Conservation (phyloP, 2,797 vertebrate species). For the Capromys pilorides region DNA sequence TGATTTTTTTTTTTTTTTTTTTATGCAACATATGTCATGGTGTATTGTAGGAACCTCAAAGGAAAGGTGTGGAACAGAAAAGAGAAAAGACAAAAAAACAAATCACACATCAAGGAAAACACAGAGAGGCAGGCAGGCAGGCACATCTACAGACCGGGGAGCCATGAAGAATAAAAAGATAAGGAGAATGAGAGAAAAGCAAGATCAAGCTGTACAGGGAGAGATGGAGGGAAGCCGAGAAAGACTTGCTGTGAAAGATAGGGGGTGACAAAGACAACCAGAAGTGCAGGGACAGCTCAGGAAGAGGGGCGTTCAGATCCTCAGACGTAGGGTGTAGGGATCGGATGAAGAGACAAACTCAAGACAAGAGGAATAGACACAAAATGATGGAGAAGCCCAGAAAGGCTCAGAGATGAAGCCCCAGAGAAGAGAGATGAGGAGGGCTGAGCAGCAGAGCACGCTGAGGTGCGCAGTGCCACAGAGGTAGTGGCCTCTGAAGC, state of each 20-base stretch:
- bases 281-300: neutral
- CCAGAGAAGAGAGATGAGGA: neutral
- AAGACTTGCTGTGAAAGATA: neutral
- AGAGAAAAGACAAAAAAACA: neutral
- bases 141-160: neutral
- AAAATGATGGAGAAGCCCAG: neutral
- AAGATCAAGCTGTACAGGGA: neutral
- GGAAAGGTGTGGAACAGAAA: neutral
- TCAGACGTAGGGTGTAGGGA: neutral
- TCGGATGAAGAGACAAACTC: neutral
- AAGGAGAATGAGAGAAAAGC: neutral
- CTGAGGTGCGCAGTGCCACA: neutral
- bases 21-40: too few relatives aligned
- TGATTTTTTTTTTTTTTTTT: neutral
- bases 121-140: neutral
- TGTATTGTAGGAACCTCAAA: neutral
- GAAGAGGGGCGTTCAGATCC: neutral
- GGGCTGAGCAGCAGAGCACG: neutral
- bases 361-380: neutral
- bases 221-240: neutral
- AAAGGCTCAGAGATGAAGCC: neutral
- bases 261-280: neutral
- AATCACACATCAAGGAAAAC: neutral
- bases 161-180: neutral
- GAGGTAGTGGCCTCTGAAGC: neutral